These are phyloP conservation scores for Lepidostoma basale DNA, from an alignment of 1,140 invertebrate genomes.

Conservation along the genomic window DNA sequence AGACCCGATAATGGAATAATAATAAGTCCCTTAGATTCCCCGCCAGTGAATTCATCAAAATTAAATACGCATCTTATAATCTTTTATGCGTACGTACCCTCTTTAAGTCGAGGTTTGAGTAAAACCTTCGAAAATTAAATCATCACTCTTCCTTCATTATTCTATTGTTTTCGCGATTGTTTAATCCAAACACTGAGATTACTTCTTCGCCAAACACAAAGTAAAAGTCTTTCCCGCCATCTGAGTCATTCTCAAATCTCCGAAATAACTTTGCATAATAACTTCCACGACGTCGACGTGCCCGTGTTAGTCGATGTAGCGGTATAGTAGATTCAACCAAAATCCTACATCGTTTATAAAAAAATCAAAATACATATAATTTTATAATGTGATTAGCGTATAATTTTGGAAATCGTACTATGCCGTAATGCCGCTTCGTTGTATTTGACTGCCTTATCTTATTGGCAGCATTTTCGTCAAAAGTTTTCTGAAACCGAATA, in stretches of 20 bases:
- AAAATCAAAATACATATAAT: too few species aligned
- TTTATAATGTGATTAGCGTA: too few species aligned
- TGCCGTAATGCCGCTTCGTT: background rate
- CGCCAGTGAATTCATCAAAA: too few species aligned
- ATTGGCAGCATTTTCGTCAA: slow-evolving; percentile 38
- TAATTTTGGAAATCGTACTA: background rate
- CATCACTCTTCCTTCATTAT: slow-evolving; percentile 3
- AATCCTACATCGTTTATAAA: too few species aligned
- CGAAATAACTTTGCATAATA: slow-evolving; percentile 18
- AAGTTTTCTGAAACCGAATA: slow-evolving; percentile 40
- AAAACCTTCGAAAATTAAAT: slow-evolving; percentile 3
- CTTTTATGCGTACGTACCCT: too few species aligned
- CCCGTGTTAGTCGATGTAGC: background rate
- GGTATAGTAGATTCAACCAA: background rate
- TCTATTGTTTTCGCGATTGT: slow-evolving; percentile 10
- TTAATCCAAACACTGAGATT: slow-evolving; percentile 18
- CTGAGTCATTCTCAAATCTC: slow-evolving; percentile 13
- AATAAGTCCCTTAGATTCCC: too few species aligned
- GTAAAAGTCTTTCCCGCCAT: slow-evolving; percentile 9
- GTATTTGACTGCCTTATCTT: background rate
- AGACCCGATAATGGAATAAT: too few species aligned
- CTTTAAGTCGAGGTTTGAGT: background rate
- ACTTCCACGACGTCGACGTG: background rate
- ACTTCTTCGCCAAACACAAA: slow-evolving; percentile 9
- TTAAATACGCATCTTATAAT: too few species aligned